Conservation (phyloP, 2,113 vertebrate species). For the Hippocampus barbouri region DNA sequence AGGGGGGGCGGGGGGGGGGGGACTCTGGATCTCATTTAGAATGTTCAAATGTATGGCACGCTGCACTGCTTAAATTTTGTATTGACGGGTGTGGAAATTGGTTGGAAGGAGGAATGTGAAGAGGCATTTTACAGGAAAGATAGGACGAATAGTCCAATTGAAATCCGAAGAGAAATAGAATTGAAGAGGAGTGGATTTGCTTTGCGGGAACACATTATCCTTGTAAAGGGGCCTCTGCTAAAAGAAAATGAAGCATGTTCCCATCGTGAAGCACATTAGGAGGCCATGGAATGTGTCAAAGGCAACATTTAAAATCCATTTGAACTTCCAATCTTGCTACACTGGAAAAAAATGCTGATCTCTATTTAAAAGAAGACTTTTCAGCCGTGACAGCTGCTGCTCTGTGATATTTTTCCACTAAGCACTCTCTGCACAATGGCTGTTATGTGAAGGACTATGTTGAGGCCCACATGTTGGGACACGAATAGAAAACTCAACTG, state of each 20-base stretch:
- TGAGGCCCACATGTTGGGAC: conserved; percentile 40
- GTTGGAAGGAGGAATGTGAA: conserved; percentile 2
- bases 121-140: conserved; percentile 12
- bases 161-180: not conserved
- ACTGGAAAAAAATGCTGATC: not conserved
- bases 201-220: conserved; percentile 2
- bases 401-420: conserved; percentile 12
- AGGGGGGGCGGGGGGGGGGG: not conserved
- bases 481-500: conserved; percentile 40
- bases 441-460: conserved; percentile 22
- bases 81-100: conserved; percentile 15
- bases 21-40: conserved; percentile 17
- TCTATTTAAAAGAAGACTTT: conserved; percentile 4
- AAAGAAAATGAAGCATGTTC: not conserved
- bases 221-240: not conserved
- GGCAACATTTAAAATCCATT: not conserved
- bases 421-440: conserved; percentile 12
- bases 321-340: not conserved
- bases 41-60: conserved; percentile 5
- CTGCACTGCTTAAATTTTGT: not conserved
- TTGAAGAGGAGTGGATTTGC: conserved; percentile 4
- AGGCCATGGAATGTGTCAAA: not conserved
- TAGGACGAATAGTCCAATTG: not conserved
- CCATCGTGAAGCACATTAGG: not conserved
- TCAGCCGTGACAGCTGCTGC: conserved; percentile 8